Evolutionary conservation across 2,113 vertebrate genomes (phyloP), one percentile per base, ranked within the genome.

Genomic region (Ochotona curzoniae): DNA sequence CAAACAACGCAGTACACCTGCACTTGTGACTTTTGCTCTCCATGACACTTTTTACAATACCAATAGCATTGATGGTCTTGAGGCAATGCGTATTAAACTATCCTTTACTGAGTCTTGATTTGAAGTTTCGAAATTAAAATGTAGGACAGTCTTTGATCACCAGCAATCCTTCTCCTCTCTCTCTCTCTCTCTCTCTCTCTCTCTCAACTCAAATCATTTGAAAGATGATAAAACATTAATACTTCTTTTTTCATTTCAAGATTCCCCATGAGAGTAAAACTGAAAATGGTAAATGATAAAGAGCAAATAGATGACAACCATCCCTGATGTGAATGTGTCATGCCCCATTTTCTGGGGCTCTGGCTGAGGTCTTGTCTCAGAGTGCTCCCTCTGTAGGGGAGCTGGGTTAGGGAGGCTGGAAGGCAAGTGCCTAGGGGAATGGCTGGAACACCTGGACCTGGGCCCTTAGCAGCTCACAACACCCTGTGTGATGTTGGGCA

Each of bases 61-160:
- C 18, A 61, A 25, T 83, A 63, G 89, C 32, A 25, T 20, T 83
- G 54, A 25, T 47, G 47, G 76, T 76, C 60, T 71, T 17, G 20
- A 89, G 38, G 49, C 47, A 60, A 38, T 57, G 11, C 63, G 69
- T 67, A 80, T 76, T 86, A 51, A 11, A 23, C 57, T 82, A 0
- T 44, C 83, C 23, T 70, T 49, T 67, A 28, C 57, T 35, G 69
- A 47, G 12, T 87, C 64, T 38, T 30, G 69, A 81, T 91, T 79
- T 79, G 70, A 64, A 63, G 95, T 83, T 92, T 92, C 69, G n/a
- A 75, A 82, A 67, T 89, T 69, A 83, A 89, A 93, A 82, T 63
- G 35, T 28, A 28, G 18, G 20, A n/a, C 18, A 60, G 32, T 70
- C 26, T 79, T 69, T 81, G 78, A 73, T 84, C 70, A 44, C 15